phyloP scores from a whole-genome alignment of 2,113 vertebrate genomes.

The Aptenodytes forsteri region DNA sequence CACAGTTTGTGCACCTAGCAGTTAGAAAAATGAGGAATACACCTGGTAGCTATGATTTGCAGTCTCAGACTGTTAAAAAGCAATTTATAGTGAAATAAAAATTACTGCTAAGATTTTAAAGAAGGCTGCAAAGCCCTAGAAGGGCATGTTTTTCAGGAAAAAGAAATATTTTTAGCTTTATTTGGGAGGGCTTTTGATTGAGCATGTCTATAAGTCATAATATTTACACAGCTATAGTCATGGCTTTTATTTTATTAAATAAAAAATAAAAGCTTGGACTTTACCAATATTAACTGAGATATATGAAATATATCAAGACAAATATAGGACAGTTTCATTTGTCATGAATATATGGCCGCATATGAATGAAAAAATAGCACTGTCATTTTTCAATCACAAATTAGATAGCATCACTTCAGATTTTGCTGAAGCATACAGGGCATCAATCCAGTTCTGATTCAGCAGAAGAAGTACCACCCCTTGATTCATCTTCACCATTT shows the following conservation, averaged over 20 bases:
- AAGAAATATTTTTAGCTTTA: not conserved
- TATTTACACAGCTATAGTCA: not conserved
- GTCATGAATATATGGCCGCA: not conserved
- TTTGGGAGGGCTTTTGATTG: not conserved
- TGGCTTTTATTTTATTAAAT: not conserved
- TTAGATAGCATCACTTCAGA: not conserved
- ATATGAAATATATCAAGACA: not conserved
- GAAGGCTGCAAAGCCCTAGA: not conserved
- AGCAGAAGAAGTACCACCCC: conserved; percentile 11
- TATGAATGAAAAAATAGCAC: not conserved
- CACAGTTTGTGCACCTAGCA: not conserved
- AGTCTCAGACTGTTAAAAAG: not conserved
- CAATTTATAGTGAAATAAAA: not conserved
- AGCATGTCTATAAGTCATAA: not conserved
- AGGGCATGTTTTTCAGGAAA: not conserved
- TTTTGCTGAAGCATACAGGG: not conserved
- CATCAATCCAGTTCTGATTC: not conserved
- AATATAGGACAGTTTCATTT: not conserved
- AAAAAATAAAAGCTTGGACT: not conserved
- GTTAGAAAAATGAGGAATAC: not conserved
- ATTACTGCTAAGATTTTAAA: not conserved
- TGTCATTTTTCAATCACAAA: not conserved
- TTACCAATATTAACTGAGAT: not conserved
- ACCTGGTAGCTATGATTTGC: not conserved
- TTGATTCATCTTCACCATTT: conserved; percentile 1